Percentiles rank a stretch among this genome's conserved stretches.
These are phyloP conservation scores for Trypoxylus dichotomus DNA, from an alignment of 1,140 invertebrate genomes.

Conservation along the genomic window DNA sequence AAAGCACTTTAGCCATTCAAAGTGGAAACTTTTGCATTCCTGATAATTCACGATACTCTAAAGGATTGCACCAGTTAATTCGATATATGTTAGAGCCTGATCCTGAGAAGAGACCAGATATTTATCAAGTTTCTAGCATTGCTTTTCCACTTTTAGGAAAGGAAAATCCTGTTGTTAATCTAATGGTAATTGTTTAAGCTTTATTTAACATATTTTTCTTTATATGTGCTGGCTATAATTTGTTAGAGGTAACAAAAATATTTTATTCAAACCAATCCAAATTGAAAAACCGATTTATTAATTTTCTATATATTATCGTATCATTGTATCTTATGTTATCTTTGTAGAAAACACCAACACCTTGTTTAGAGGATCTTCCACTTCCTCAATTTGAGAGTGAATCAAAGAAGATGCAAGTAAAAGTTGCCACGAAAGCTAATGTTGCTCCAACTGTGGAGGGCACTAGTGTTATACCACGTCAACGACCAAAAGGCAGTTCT, in stretches of 20 bases:
- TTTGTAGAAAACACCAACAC: constrained; percentile 64
- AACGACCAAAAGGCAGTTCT: constrained; percentile 73
- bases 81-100: constrained; percentile 85
- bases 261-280: too few relatives aligned
- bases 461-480: constrained; percentile 83
- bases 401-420: constrained; percentile 62
- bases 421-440: constrained; percentile 53
- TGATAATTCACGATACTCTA: constrained; percentile 77
- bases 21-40: constrained; percentile 88
- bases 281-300: too few relatives aligned
- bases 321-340: neutral
- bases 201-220: neutral
- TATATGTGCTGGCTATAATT: neutral
- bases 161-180: constrained; percentile 80
- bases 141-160: constrained; percentile 75
- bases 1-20: constrained; percentile 91
- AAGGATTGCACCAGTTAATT: constrained; percentile 61
- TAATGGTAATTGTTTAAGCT: constrained; percentile 65
- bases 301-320: too few relatives aligned
- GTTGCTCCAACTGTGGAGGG: constrained; percentile 62
- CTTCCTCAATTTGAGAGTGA: constrained; percentile 68
- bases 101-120: constrained; percentile 81
- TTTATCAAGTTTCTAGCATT: constrained; percentile 83
- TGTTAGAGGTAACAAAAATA: too few relatives aligned
- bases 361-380: constrained; percentile 67